Base-by-base conservation (phyloP, 2,797 vertebrate species). In the Petrocephalus sullivani region DNA sequence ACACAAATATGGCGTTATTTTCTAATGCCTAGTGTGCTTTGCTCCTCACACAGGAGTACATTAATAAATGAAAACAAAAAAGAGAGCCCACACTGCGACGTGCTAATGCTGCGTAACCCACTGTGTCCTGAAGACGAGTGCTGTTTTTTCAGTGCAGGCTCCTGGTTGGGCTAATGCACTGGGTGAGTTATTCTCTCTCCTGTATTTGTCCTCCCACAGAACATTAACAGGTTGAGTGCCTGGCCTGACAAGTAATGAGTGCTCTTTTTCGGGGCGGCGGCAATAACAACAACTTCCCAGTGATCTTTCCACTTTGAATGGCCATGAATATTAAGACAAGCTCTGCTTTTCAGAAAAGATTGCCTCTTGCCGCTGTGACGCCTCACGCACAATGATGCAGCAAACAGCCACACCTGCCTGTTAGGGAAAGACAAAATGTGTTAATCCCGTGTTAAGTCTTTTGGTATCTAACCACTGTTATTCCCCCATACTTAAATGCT, bases 141-240 rank as follows among this genome's bases (percentile, higher is more conserved):
- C 16, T 78, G 71, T 46, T 41, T 83, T 51, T 51, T 46, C 41
- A 8, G 78, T 51, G 49, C 49, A 83, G 41, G 37, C 46, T 82
- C 9, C 7, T 82, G 78, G 37, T 82, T 54, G 81, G 81, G 46
- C 81, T 83, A 83, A 83, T 83, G 81, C 49, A 54, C n/a, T 53
- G 46, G n/a, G 9, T 83, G 49, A 21, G 54, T 83, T 83, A 12
- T 83, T 83, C 16, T 78, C n/a, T 78, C n/a, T 78, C 37, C 37
- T 19, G 71, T 14, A 46, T 78, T 37, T 78, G 14, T 49, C 37
- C 33, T 46, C 71, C 37, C 71, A 4, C 71, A 78, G 71, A n/a
- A 78, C 71, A 78, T 78, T 78, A 78, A n/a, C 71, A n/a, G 71
- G 71, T 8, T 41, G 71, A 78, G 41, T 78, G 71, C 71, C 37